Conservation (phyloP, 2,113 vertebrate species). For the Illadopsis cleaveri region DNA sequence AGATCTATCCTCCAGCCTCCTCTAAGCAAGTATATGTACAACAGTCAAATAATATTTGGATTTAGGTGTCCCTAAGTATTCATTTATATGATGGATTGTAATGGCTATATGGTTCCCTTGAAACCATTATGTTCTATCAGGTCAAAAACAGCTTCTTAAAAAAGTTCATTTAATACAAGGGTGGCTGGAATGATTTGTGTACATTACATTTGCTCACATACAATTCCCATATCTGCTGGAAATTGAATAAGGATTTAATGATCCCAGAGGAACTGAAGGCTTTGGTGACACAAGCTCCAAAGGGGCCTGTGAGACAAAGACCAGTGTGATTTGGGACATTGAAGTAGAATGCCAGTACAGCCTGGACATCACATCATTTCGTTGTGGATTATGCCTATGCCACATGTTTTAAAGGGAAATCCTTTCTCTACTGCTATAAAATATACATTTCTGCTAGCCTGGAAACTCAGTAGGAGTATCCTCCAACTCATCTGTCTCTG, state of each 20-base stretch:
- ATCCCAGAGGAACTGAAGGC: background rate
- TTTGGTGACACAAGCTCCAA: conserved; percentile 38
- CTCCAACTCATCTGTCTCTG: background rate
- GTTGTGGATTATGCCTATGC: background rate
- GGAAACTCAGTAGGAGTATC: background rate
- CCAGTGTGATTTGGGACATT: background rate
- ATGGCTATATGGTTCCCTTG: conserved; percentile 71
- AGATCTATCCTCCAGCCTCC: background rate
- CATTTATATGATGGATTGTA: conserved; percentile 77
- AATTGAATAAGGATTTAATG: conserved; percentile 16
- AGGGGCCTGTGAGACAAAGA: conserved; percentile 16
- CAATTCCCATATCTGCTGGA: conserved; percentile 26
- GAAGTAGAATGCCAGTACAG: conserved; percentile 24
- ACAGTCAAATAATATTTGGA: conserved; percentile 71
- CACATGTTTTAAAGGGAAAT: conserved; percentile 19
- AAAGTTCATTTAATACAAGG: conserved; percentile 46
- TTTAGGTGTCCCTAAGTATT: conserved; percentile 75
- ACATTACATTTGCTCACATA: background rate
- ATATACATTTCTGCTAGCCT: background rate
- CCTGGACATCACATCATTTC: conserved; percentile 43
- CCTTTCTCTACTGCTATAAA: background rate
- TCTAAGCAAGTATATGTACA: conserved; percentile 19
- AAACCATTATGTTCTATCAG: conserved; percentile 73
- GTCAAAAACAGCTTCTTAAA: conserved; percentile 64
- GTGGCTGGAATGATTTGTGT: conserved; percentile 55